Evolutionary conservation across 92 coral and sea anemone species (phyloP), one percentile per base, ranked within the genome.

Genomic region (Paramuricea clavata): DNA sequence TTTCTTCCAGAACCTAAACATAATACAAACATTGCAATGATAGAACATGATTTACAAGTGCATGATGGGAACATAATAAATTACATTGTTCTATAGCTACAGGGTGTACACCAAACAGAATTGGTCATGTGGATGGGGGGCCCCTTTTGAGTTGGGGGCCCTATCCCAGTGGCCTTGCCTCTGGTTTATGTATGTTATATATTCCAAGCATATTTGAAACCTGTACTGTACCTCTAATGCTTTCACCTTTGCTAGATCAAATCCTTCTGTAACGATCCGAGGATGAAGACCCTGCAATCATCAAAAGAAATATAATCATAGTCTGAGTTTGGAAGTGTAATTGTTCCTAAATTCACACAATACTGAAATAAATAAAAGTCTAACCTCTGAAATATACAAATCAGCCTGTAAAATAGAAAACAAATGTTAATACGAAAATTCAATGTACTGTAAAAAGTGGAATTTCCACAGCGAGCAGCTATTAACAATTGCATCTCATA

Each of bases 251-350:
- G 98, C 98, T 59, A 95, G 69, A 82, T 95, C 98, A 95, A 95
- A 95, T 59, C 98, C 98, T 80, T 95, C 98, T 22, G 98, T 93
- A n/a, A 94, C 92, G n/a, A 95, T 93, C 6, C 98, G 88, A 8
- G 98, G 98, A 92, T 95, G 98, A 60, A 95, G 78, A 34, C 98
- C 98, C 98, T 95, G 74, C 11, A 49, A 59, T 69, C 16, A 22
- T 3, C 27, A 34, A n/a, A 44, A 61, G 49, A 31, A 81, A 33
- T 28, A 0, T 57, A 27, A 81, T 30, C 68, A 31, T 67, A 60
- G 31, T n/a, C n/a, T n/a, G n/a, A n/a, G n/a, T n/a, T 67, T 67
- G 34, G 16, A 67, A 0, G 0, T 32, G 34, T 67, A 11, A 67
- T 67, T 67, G 25, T n/a, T n/a, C n/a, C n/a, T n/a, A n/a, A n/a